Conservation (phyloP, 2,888 invertebrate genomes). For the Dryobota labecula region DNA sequence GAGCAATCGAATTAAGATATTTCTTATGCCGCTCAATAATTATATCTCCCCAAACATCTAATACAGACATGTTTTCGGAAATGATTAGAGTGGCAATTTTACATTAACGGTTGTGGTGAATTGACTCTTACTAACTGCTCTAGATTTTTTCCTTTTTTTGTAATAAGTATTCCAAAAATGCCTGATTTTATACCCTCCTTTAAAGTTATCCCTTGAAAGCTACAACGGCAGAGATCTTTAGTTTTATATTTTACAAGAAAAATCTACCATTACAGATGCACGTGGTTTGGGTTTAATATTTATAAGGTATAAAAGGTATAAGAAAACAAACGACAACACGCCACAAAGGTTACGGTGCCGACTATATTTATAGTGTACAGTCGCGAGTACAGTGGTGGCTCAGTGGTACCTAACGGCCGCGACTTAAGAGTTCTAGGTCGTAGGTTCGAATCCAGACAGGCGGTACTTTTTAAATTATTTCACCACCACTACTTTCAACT, state of each 20-base stretch:
- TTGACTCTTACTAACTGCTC: slow-evolving; percentile 55
- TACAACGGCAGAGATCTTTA: background rate
- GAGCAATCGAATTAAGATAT: background rate
- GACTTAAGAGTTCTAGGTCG: too few species aligned
- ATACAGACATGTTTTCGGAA: background rate
- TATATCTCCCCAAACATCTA: background rate
- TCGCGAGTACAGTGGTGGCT: too few species aligned
- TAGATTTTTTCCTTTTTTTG: slow-evolving; percentile 16
- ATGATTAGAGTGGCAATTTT: slow-evolving; percentile 24
- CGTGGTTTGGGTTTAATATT: slow-evolving; percentile 32
- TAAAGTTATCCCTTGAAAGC: background rate
- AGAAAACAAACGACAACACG: background rate
- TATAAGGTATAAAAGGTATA: background rate
- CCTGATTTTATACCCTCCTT: background rate
- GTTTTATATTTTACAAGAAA: background rate
- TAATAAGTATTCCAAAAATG: background rate
- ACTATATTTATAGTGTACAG: too few species aligned
- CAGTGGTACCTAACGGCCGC: too few species aligned
- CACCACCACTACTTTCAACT: too few species aligned
- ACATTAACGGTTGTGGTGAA: slow-evolving; percentile 52
- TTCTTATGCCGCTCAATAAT: background rate
- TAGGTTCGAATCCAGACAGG: too few species aligned
- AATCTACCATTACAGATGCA: slow-evolving; percentile 28
- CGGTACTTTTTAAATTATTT: too few species aligned
- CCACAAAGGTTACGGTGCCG: background rate